These are phyloP conservation scores for Oreochromis spilurus DNA, from an alignment of 2,113 vertebrate species.

Conservation along the genomic window DNA sequence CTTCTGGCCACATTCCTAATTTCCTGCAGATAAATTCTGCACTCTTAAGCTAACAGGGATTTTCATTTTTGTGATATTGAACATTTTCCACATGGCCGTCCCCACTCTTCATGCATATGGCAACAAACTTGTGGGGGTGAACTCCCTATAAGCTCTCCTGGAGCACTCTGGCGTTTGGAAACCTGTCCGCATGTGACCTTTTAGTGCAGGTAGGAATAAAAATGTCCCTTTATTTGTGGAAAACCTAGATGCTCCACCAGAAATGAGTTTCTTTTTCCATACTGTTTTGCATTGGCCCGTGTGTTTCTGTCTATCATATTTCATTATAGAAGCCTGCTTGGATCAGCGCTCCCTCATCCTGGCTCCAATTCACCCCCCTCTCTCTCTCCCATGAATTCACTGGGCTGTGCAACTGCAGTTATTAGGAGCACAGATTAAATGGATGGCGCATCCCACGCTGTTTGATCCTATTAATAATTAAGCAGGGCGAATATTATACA, in stretches of 20 bases:
- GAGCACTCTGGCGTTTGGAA: neutral
- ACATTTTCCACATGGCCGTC: neutral
- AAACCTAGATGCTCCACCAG: neutral
- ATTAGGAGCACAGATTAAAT: conserved; percentile 59
- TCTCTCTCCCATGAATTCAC: neutral
- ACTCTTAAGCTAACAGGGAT: neutral
- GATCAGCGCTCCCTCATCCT: neutral
- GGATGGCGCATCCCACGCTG: conserved; percentile 62
- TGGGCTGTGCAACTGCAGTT: neutral
- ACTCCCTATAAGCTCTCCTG: neutral
- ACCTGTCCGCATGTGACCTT: neutral
- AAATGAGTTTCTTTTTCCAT: neutral
- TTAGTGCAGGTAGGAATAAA: neutral
- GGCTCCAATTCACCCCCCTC: neutral
- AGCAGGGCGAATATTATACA: conserved; percentile 80
- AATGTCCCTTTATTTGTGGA: neutral
- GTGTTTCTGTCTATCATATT: neutral
- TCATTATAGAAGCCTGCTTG: neutral
- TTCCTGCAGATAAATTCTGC: neutral
- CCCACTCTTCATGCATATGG: neutral
- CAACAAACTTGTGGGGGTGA: neutral
- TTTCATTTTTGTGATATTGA: neutral
- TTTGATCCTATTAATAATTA: conserved; percentile 84
- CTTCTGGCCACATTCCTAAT: neutral
- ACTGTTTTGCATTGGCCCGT: neutral